phyloP scores from a whole-genome alignment of 2,797 vertebrate genomes.

The Dendrocincla tyrannina region DNA sequence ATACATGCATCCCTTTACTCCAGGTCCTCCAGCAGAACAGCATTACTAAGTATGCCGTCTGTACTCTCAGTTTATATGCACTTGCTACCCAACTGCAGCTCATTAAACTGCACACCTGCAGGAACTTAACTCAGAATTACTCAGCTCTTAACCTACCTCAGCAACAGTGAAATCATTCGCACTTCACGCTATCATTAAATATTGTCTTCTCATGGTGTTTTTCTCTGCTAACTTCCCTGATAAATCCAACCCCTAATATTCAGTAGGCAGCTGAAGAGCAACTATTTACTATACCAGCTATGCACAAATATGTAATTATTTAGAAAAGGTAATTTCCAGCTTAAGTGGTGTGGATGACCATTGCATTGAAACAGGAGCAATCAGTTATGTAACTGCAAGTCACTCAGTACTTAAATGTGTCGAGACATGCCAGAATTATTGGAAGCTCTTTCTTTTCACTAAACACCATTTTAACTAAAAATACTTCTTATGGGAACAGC shows the following conservation, averaged over 20 bases:
- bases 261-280: background rate
- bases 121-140: background rate
- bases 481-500: background rate
- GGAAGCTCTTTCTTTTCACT: background rate
- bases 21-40: background rate
- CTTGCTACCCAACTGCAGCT: background rate
- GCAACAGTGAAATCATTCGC: background rate
- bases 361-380: background rate
- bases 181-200: background rate
- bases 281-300: background rate
- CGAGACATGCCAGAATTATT: background rate
- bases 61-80: background rate
- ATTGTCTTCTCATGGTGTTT: background rate
- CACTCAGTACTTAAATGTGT: background rate
- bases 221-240: background rate
- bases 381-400: background rate
- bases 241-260: background rate
- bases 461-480: background rate
- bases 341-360: background rate
- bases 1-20: background rate
- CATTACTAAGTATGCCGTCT: fast-evolving
- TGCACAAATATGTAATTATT: background rate
- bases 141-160: background rate
- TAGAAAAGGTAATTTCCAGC: background rate
- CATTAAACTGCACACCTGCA: conserved; percentile 42